Evolutionary conservation across 1,140 invertebrate genomes (phyloP).

Genomic region (Hypsibius dujardini): DNA sequence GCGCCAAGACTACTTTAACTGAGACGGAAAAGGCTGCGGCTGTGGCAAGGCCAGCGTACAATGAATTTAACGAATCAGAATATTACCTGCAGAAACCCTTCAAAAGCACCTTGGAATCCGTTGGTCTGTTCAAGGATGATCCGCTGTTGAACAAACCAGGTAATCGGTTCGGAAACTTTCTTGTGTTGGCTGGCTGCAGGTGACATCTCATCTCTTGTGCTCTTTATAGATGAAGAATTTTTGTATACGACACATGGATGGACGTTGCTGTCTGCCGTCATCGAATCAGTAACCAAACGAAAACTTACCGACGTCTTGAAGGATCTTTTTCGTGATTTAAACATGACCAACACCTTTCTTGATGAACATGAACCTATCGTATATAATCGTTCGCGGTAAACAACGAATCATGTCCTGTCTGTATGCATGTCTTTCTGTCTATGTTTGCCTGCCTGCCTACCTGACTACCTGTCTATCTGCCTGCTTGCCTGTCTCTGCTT

Average conservation of each 20-base stretch:
- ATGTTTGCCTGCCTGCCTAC: too few species aligned
- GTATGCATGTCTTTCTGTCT: too few species aligned
- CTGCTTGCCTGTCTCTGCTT: background rate
- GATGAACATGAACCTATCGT: conserved; percentile 40
- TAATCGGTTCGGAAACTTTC: conserved; percentile 26
- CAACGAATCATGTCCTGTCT: background rate
- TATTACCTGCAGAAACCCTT: conserved; percentile 35
- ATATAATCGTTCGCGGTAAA: conserved; percentile 39
- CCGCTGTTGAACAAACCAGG: conserved; percentile 41
- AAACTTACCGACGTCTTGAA: conserved; percentile 35
- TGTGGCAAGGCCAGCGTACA: conserved; percentile 12
- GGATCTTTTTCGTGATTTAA: conserved; percentile 37
- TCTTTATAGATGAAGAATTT: conserved; percentile 35
- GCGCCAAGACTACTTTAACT: conserved; percentile 18
- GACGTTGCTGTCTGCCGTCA: conserved; percentile 42
- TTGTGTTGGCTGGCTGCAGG: conserved; percentile 17
- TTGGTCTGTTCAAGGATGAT: conserved; percentile 45
- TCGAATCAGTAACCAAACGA: conserved; percentile 37
- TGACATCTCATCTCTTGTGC: conserved; percentile 18
- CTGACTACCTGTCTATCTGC: too few species aligned
- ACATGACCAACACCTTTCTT: conserved; percentile 40
- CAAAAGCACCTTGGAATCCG: conserved; percentile 34
- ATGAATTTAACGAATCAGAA: conserved; percentile 28
- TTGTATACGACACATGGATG: conserved; percentile 44
- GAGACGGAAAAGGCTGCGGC: conserved; percentile 17